Base-by-base conservation (phyloP, 1,140 invertebrate genomes). In the Augochlora pura region DNA sequence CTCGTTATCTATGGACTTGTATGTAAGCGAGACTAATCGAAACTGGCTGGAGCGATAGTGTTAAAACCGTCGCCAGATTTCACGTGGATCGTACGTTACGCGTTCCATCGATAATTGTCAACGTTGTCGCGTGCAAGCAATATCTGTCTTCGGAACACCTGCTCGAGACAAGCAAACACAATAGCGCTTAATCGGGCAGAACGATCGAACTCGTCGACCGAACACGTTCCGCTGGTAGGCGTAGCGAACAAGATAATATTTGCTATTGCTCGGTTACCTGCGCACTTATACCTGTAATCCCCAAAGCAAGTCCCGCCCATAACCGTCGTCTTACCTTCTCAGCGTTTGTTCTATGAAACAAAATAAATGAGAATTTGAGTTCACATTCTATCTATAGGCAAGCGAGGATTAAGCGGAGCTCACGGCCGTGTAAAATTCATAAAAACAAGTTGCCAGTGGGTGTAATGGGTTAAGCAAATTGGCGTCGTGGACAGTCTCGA, bases 61-160 rank as follows among this genome's bases (percentile, higher is more conserved):
- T 71, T 64, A 72, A 70, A 18, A 16, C 25, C 32, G 39, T 38
- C 67, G 38, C 27, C 60, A 9, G 76, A 78, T 72, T 72, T 57
- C 63, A 72, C 64, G 8, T 12, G 39, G 38, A 23, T 0, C 23
- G 21, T 62, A 72, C 18, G 14, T 62, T 52, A 16, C 54, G n/a
- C 21, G 68, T 72, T 52, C 23, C 38, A 71, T 72, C 76, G 32
- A 79, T 79, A 79, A 79, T 79, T 74, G 49, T 52, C 23, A 60
- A 74, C 18, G 27, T 74, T 79, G 71, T 60, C 71, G 77, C 71
- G 63, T 74, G 71, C 63, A 79, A 42, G 52, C 54, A 67, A 67
- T 79, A 74, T 74, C 70, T 67, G 72, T 79, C 77, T 79, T 74
- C 54, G 39, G 32, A 71, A 60, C 77, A 79, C 77, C 77, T 79